Conservation (phyloP, 2,113 vertebrate genomes). For the Caretta caretta region DNA sequence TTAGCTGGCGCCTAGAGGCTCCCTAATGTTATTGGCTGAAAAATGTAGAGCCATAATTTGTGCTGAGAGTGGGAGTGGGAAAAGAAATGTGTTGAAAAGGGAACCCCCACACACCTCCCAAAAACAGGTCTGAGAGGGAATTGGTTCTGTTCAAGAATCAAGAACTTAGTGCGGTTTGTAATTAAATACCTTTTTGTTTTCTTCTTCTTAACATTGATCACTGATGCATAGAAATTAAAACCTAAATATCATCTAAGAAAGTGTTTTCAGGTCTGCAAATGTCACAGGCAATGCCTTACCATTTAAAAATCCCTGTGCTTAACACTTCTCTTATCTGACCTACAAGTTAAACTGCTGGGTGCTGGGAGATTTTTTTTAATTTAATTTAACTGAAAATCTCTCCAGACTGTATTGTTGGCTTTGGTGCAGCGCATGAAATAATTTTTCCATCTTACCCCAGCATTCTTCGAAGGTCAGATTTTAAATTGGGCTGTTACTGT, state of each 20-base stretch:
- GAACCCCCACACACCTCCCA: not conserved
- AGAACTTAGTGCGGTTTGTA: constrained; percentile 1
- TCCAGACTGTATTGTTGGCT: constrained; percentile 77
- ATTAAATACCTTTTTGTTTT: not conserved
- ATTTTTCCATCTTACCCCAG: constrained; percentile 78
- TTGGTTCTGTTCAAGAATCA: not conserved
- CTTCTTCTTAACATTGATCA: not conserved
- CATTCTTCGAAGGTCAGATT: constrained; percentile 81
- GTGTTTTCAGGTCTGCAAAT: constrained; percentile 1
- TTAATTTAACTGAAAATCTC: constrained; percentile 76
- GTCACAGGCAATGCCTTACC: constrained; percentile 1
- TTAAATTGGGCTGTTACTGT: constrained; percentile 83
- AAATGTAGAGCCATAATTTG: not conserved
- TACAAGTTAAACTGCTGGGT: constrained; percentile 67
- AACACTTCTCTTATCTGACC: constrained; percentile 50
- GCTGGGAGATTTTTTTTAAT: constrained; percentile 70
- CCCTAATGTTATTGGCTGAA: not conserved
- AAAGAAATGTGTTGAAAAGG: not conserved
- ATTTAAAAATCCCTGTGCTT: constrained; percentile 37
- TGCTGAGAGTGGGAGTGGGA: not conserved
- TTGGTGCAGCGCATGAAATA: constrained; percentile 80
- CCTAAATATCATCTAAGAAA: constrained; percentile 14
- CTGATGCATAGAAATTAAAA: constrained; percentile 41
- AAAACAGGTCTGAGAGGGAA: not conserved
- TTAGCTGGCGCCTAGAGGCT: not conserved